These are phyloP conservation scores for Alentia gelatinosa DNA, from an alignment of 2,888 invertebrate genomes.

Conservation along the genomic window DNA sequence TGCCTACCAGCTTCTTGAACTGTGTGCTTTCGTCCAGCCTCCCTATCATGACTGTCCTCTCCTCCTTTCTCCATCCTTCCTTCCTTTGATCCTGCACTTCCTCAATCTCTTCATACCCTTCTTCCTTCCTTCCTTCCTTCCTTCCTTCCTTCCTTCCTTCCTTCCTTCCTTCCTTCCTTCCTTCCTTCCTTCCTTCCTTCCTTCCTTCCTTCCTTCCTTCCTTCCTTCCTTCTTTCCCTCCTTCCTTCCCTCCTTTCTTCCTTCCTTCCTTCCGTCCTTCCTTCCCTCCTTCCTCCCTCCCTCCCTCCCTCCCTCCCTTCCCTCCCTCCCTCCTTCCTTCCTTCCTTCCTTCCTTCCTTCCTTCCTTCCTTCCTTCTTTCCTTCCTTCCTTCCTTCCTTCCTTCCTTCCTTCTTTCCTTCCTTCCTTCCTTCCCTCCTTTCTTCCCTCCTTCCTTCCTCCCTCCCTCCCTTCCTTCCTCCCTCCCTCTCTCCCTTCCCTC, in stretches of 20 bases:
- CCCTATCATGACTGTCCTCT: no score
- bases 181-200: conserved; percentile 16
- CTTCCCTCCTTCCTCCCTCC: background rate
- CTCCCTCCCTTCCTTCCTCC: background rate
- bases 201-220: background rate
- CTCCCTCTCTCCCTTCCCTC: background rate
- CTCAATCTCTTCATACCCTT: background rate
- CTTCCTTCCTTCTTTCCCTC: background rate
- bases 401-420: background rate
- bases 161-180: conserved; percentile 20
- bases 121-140: conserved; percentile 34
- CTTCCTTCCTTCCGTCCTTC: background rate
- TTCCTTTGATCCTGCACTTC: background rate
- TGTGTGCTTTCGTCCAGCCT: no score
- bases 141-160: conserved; percentile 11
- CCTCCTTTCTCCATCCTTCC: no score
- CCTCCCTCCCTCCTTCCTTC: background rate
- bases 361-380: background rate
- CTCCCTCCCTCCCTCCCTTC: background rate
- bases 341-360: background rate
- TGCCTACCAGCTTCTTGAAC: no score
- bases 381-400: background rate
- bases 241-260: background rate
- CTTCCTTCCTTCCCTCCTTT: background rate
- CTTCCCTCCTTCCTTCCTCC: background rate